Conservation (phyloP, 2,113 vertebrate genomes). For the Petaurus breviceps region DNA sequence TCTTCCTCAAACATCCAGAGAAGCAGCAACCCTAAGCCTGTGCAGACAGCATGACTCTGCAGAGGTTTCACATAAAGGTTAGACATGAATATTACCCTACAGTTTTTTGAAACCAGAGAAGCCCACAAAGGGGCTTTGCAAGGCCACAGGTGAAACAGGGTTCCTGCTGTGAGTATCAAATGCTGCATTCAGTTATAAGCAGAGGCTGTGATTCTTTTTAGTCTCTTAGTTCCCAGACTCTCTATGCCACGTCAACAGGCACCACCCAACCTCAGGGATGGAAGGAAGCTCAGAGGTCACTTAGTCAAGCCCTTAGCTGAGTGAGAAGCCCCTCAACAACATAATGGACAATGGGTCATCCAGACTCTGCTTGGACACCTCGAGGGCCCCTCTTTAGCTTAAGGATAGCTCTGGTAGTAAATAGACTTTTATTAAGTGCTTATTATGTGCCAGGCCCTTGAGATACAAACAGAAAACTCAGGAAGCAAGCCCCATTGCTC, state of each 20-base stretch:
- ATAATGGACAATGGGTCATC: neutral
- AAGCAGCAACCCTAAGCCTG: neutral
- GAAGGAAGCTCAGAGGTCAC: neutral
- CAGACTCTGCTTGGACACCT: neutral
- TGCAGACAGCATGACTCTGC: neutral
- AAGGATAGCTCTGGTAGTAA: neutral
- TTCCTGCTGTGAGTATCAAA: neutral
- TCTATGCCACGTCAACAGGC: neutral
- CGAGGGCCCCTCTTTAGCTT: neutral
- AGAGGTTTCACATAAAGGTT: constrained; percentile 35
- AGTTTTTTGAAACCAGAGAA: neutral
- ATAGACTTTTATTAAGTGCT: neutral
- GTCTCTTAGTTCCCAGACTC: neutral
- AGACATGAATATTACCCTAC: constrained; percentile 44
- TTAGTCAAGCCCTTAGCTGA: neutral
- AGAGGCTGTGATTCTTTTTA: neutral
- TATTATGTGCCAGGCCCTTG: neutral
- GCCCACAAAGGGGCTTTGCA: neutral
- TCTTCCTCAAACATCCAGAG: constrained; percentile 41
- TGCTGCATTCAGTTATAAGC: neutral
- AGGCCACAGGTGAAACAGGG: neutral
- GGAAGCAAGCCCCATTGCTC: neutral
- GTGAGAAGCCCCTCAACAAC: neutral
- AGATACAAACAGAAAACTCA: neutral
- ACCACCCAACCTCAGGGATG: neutral